Evolutionary conservation across 2,888 invertebrate species (phyloP).

Genomic region (Morpho deidamia): DNA sequence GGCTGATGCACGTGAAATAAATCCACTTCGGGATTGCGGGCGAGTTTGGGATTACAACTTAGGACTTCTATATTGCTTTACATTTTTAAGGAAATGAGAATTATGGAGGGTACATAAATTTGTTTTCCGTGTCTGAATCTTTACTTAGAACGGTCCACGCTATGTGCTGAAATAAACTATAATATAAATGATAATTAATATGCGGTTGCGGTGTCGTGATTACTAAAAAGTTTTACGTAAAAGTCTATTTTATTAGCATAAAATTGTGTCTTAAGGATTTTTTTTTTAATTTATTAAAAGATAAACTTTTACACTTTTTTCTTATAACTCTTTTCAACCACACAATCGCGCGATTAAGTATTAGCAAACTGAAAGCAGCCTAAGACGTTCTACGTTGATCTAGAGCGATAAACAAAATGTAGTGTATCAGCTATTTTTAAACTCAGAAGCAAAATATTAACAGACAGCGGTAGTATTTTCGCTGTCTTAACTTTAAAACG

Average conservation of each 20-base stretch:
- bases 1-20: slow-evolving; percentile 45
- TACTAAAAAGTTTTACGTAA: too few species aligned
- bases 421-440: slow-evolving; percentile 8
- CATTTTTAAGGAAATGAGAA: slow-evolving; percentile 22
- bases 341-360: neutral
- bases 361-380: neutral
- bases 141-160: too few species aligned
- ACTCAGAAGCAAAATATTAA: neutral
- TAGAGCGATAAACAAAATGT: slow-evolving; percentile 7
- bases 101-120: slow-evolving; percentile 2
- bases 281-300: too few species aligned
- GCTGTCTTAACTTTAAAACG: neutral
- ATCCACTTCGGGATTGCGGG: slow-evolving; percentile 41
- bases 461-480: neutral
- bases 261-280: too few species aligned
- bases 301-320: too few species aligned
- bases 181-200: too few species aligned
- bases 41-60: slow-evolving; percentile 36
- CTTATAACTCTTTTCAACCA: too few species aligned
- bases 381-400: slow-evolving; percentile 5
- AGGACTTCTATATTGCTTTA: slow-evolving; percentile 30
- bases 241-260: too few species aligned
- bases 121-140: neutral
- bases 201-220: too few species aligned
- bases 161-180: too few species aligned